These are phyloP conservation scores for Arnoldichthys spilopterus DNA, from an alignment of 2,797 vertebrate genomes.

Conservation along the genomic window DNA sequence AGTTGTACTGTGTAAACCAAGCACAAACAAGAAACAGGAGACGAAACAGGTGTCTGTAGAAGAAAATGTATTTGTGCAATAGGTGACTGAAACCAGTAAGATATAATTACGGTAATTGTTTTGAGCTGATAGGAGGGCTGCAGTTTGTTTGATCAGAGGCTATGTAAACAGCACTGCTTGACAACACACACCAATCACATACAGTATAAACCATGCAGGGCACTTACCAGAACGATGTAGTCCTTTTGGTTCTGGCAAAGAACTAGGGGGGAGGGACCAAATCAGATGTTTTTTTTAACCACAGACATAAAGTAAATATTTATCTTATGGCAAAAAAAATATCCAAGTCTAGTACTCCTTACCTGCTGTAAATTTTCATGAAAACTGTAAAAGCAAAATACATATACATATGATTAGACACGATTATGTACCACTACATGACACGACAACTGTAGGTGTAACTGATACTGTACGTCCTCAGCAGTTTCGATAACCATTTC, in stretches of 20 bases:
- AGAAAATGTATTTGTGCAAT: conserved; percentile 21
- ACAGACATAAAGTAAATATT: conserved; percentile 24
- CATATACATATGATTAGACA: background rate
- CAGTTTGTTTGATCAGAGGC: conserved; percentile 49
- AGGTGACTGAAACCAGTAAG: conserved; percentile 35
- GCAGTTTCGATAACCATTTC: background rate
- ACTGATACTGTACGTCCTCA: background rate
- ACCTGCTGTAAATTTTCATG: conserved; percentile 80
- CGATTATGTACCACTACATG: background rate
- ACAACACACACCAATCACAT: conserved; percentile 48
- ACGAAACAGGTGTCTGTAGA: conserved; percentile 15
- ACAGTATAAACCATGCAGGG: conserved; percentile 23
- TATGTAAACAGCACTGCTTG: conserved; percentile 58
- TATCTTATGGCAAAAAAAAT: conserved; percentile 4
- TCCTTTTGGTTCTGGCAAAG: conserved; percentile 74
- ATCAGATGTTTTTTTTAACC: conserved; percentile 29
- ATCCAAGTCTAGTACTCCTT: conserved; percentile 42
- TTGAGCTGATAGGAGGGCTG: conserved; percentile 30
- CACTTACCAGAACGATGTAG: conserved; percentile 78
- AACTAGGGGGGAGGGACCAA: conserved; percentile 63
- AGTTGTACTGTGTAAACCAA: background rate
- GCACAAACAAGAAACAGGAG: background rate
- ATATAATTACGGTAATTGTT: conserved; percentile 48
- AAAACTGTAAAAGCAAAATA: conserved; percentile 69
- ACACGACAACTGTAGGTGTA: background rate